A percentile compares a stretch with the other conserved stretches of the same genome.
Evolutionary conservation across 2,888 invertebrate genomes (phyloP).

Genomic region (Sacculina carcini): DNA sequence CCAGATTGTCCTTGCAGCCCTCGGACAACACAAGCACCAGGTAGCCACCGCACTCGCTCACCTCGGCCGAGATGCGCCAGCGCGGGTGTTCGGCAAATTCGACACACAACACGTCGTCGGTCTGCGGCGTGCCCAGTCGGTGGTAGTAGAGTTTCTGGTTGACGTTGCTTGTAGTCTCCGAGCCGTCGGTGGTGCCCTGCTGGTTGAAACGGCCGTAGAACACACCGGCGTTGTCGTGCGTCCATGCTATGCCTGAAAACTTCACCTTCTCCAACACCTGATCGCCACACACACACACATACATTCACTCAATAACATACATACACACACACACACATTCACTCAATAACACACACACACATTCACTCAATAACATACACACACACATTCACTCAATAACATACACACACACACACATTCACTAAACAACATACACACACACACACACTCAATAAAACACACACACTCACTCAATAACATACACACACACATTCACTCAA

Average conservation of each 20-base stretch:
- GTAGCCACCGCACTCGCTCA: conserved; percentile 74
- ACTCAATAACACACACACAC: no score
- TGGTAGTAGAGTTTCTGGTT: conserved; percentile 90
- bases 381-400: no score
- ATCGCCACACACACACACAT: no score
- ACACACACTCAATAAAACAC: no score
- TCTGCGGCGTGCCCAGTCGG: conserved; percentile 51
- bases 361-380: no score
- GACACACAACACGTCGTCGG: conserved; percentile 34
- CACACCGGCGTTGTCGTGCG: conserved; percentile 74
- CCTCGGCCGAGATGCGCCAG: conserved; percentile 67
- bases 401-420: no score
- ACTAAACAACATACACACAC: no score
- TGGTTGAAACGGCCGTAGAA: conserved; percentile 58
- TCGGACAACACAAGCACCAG: conserved; percentile 54
- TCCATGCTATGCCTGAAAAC: conserved; percentile 75
- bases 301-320: no score
- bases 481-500: no score
- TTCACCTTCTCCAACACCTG: conserved; percentile 72
- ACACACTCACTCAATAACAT: no score
- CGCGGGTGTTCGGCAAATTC: conserved; percentile 70
- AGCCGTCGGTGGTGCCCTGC: conserved; percentile 63
- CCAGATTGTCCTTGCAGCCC: conserved; percentile 70
- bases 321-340: no score
- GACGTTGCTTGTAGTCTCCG: conserved; percentile 58